These are phyloP conservation scores for Bagarius yarrelli DNA, from an alignment of 2,113 vertebrate genomes.

Conservation along the genomic window DNA sequence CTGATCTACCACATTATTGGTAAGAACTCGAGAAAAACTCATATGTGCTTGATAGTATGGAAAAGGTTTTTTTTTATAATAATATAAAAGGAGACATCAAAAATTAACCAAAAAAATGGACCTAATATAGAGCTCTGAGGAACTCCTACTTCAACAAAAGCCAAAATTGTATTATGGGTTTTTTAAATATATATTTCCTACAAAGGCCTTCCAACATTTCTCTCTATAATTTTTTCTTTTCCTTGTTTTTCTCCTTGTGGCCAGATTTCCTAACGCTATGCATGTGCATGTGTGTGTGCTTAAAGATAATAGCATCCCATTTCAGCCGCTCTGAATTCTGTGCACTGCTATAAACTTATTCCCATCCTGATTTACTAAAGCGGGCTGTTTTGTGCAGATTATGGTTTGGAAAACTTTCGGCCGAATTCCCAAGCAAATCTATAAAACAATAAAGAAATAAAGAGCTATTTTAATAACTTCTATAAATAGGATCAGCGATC, in stretches of 20 bases:
- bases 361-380: background rate
- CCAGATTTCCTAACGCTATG: background rate
- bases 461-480: constrained; percentile 15
- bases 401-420: background rate
- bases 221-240: background rate
- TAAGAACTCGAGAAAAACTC: too few relatives aligned
- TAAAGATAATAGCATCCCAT: constrained; percentile 15
- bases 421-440: background rate
- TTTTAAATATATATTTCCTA: background rate
- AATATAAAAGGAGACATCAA: background rate
- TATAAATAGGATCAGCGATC: constrained; percentile 34
- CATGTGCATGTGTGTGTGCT: background rate
- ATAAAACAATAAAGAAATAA: constrained; percentile 17
- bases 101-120: background rate
- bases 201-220: background rate
- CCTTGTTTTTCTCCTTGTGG: background rate
- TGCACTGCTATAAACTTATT: background rate
- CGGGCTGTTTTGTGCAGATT: background rate
- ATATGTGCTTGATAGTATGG: too few relatives aligned
- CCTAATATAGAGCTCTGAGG: constrained; percentile 2
- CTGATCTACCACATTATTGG: too few relatives aligned
- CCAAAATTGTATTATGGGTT: background rate
- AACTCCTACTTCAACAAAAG: background rate
- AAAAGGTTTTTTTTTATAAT: too few relatives aligned
- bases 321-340: background rate